These are phyloP conservation scores for Entomyzon cyanotis DNA, from an alignment of 2,113 vertebrate genomes.

Conservation along the genomic window DNA sequence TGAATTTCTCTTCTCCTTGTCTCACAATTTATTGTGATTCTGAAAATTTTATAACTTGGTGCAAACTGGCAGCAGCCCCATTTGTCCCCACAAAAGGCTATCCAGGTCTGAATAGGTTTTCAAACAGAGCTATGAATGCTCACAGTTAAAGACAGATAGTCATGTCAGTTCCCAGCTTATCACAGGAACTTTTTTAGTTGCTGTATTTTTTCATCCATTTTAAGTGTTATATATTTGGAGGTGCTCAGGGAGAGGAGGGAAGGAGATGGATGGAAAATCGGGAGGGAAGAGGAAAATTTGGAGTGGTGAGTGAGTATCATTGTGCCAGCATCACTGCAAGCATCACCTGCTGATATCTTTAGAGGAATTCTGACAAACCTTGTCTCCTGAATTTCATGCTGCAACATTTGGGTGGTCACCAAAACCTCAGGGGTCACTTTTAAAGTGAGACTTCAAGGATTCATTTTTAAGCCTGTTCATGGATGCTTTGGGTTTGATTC, in stretches of 20 bases:
- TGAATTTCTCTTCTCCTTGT: slow-evolving; percentile 68
- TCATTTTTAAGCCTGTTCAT: not conserved
- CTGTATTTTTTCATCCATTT: slow-evolving; percentile 22
- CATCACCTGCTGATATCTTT: not conserved
- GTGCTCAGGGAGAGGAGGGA: not conserved
- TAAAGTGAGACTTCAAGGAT: not conserved
- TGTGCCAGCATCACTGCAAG: not conserved
- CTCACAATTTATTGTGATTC: slow-evolving; percentile 68
- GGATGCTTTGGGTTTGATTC: not conserved
- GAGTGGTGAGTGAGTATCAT: not conserved
- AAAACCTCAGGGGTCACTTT: not conserved
- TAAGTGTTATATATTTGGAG: not conserved
- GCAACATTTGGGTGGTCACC: not conserved
- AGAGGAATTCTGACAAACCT: not conserved
- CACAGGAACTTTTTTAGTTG: slow-evolving; percentile 22
- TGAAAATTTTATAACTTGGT: slow-evolving; percentile 72
- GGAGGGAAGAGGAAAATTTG: not conserved
- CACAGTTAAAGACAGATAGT: slow-evolving; percentile 39
- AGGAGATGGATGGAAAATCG: not conserved
- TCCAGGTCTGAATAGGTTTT: slow-evolving; percentile 54
- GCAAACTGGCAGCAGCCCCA: slow-evolving; percentile 60
- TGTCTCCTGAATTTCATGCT: not conserved
- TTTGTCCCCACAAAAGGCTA: slow-evolving; percentile 61
- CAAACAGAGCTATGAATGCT: slow-evolving; percentile 23
- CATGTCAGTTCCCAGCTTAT: slow-evolving; percentile 37